Evolutionary conservation across 2,888 invertebrate species (phyloP).

Genomic region (Troides oblongomaculatus): DNA sequence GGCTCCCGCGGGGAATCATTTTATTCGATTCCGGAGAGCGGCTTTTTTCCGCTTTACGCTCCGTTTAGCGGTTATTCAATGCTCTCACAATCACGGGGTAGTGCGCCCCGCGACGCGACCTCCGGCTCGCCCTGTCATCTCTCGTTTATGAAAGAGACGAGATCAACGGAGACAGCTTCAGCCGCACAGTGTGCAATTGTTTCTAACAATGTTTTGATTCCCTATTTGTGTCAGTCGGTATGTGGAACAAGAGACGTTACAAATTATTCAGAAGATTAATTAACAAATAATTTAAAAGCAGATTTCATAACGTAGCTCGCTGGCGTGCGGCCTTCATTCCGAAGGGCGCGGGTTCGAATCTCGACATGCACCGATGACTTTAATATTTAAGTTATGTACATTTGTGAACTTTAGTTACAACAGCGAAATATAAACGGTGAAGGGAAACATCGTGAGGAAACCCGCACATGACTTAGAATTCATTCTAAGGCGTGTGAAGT

Average conservation of each 20-base stretch:
- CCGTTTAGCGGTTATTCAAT: constrained; percentile 71
- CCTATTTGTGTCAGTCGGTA: constrained; percentile 47
- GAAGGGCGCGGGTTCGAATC: no score
- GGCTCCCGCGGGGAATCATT: constrained; percentile 86
- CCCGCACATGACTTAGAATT: no score
- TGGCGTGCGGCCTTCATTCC: no score
- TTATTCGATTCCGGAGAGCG: constrained; percentile 84
- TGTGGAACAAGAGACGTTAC: constrained; percentile 33
- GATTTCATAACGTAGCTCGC: no score
- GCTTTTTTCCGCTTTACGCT: constrained; percentile 77
- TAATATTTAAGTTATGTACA: no score
- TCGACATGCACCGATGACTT: no score
- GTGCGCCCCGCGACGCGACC: constrained; percentile 46
- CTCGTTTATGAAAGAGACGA: constrained; percentile 53
- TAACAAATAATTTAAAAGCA: no score
- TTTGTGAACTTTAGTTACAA: no score
- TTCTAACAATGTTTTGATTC: constrained; percentile 44
- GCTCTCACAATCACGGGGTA: constrained; percentile 61
- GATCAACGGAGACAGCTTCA: constrained; percentile 54
- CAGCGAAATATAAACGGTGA: no score
- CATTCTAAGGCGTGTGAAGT: no score
- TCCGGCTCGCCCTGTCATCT: constrained; percentile 49
- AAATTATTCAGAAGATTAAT: no score
- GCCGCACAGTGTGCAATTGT: constrained; percentile 49
- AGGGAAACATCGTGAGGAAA: no score